Base-by-base conservation (phyloP, 2,113 vertebrate species). In the Rhabdornis inornatus region DNA sequence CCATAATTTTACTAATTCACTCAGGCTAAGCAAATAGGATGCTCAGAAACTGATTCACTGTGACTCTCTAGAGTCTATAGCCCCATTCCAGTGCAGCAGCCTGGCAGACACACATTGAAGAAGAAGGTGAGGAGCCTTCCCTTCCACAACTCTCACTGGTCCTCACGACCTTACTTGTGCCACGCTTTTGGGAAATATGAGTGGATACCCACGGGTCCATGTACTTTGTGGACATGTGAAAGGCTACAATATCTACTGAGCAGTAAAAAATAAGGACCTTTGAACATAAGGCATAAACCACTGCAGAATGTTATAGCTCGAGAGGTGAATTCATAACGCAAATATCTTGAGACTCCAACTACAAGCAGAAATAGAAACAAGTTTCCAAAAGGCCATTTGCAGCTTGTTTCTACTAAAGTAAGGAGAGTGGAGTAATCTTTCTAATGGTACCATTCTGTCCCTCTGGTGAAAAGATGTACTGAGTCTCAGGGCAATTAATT, bases 401-500 rank as follows among this genome's bases (percentile, higher is more conserved):
- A 78, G 27, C 39, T 87, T 86, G 52, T 83, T 94, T 86, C 31
- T 35, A 64, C 37, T 81, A 35, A 93, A 94, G 83, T 52, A 64
- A 40, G 30, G 59, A 90, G 53, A 93, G 33, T 37, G 14, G 27
- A 92, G 39, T 88, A 83, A 94, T 93, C 59, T 90, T 82, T 63
- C 45, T 82, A 65, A 57, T 28, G 39, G 35, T 92, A 42, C 7
- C 50, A 55, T 66, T 91, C 63, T 76, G 45, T 80, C 45, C 16
- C 64, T 52, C 60, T 90, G 60, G 47, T 90, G 76, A 78, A 88
- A 88, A 90, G 35, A 86, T 78, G 33, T 68, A 81, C 47, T 18
- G 75, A 80, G 31, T 92, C 87, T 88, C 60, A 78, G 69, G 61
- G 35, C 63, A 89, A 79, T 80, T 95, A 71, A 81, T 90, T 86